Evolutionary conservation across 2,888 invertebrate species (phyloP), one percentile per base, ranked within the genome.

Genomic region (Drosophila melanosoma): DNA sequence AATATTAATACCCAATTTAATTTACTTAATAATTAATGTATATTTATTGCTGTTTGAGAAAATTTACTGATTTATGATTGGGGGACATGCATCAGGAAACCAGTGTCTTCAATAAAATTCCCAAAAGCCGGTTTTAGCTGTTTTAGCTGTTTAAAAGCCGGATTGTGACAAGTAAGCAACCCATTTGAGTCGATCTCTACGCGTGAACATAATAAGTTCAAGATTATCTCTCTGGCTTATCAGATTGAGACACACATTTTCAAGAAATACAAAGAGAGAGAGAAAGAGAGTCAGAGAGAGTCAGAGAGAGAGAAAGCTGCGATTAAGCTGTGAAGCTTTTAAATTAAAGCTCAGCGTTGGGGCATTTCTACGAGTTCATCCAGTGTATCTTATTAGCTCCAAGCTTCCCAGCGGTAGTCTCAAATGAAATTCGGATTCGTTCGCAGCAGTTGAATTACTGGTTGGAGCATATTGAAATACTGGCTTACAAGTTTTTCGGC

Each of bases 191-290:
- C 12, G 33, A 35, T 38, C 51, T 75, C 52, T 59, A 23, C 40
- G 20, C n/a, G 49, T 23, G 33, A 32, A 61, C 54, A 64, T 42
- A 61, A 35, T 35, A 66, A 60, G 66, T 64, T 72, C 45, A 61
- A 56, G 67, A 68, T 76, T 61, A 51, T 51, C 63, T 69, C 76
- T 56, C 56, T 60, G 45, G 23, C 62, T 74, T 77, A 69, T 79
- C 64, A 60, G 45, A 20, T 7, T n/a, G n/a, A 36, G 38, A 49
- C 35, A 26, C 42, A 29, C 36, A 17, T n/a, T 33, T n/a, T 36
- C 26, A n/a, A 17, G 33, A 33, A 36, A 53, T 20, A 29, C 1
- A 32, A 29, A 29, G 38, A 29, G 17, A 51, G 48, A 26, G 29
- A 26, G 48, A 26, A 23, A 6, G 23, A 12, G 45, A 45, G 45